These are phyloP conservation scores for Neelides folsomi DNA, from an alignment of 2,888 invertebrate species.

Conservation along the genomic window DNA sequence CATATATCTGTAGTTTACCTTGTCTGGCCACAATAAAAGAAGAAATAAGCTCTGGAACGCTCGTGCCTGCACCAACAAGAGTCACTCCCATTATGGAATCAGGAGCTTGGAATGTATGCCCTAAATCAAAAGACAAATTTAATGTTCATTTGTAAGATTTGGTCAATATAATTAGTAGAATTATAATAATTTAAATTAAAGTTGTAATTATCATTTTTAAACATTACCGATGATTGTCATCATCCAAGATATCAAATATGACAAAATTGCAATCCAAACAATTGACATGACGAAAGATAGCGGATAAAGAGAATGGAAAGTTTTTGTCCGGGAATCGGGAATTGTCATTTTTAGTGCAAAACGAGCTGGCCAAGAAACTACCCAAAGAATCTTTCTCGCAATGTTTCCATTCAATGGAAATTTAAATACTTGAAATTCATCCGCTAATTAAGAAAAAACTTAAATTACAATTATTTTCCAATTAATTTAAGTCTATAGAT, in stretches of 20 bases:
- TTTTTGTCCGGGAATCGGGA: conserved; percentile 73
- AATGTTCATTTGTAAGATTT: no score
- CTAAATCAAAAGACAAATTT: conserved; percentile 48
- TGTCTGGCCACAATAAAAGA: conserved; percentile 85
- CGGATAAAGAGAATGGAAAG: conserved; percentile 73
- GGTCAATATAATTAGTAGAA: no score
- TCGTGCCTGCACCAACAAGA: conserved; percentile 82
- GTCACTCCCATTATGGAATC: conserved; percentile 91
- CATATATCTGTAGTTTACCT: conserved; percentile 46
- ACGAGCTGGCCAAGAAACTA: conserved; percentile 75
- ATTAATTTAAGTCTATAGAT: no score
- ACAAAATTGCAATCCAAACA: conserved; percentile 80
- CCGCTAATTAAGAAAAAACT: no score
- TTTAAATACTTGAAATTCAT: no score
- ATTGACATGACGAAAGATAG: conserved; percentile 84
- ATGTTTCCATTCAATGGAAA: no score
- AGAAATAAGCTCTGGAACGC: conserved; percentile 85
- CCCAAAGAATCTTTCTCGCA: conserved; percentile 44
- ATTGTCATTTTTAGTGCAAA: conserved; percentile 70
- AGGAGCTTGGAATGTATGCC: conserved; percentile 77
- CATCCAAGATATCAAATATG: conserved; percentile 92
- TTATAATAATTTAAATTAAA: no score
- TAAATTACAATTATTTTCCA: no score
- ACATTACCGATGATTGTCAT: conserved; percentile 66
- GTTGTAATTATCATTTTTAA: not conserved